These are phyloP conservation scores for Zeugodacus cucurbitae DNA, from an alignment of 1,140 invertebrate genomes.

Conservation along the genomic window DNA sequence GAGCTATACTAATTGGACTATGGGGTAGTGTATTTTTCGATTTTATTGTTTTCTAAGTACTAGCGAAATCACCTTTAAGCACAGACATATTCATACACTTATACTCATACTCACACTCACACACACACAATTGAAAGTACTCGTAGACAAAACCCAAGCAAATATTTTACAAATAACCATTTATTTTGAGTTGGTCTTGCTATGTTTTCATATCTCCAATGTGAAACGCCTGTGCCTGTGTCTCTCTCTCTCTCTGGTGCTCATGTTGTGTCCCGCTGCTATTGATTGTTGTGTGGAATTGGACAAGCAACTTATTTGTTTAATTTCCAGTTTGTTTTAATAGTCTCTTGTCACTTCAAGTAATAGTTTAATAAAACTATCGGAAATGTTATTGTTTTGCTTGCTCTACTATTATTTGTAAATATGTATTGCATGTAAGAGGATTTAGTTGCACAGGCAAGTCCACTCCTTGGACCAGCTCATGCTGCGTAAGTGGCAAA, in stretches of 20 bases:
- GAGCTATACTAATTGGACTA: slow-evolving; percentile 5
- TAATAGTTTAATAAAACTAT: slow-evolving; percentile 26
- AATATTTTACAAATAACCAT: slow-evolving; percentile 16
- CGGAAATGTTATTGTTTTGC: neutral
- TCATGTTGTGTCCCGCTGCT: too few species aligned
- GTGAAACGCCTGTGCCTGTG: too few species aligned
- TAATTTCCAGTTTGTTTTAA: slow-evolving; percentile 29
- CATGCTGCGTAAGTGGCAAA: neutral
- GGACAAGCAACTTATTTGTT: slow-evolving; percentile 18
- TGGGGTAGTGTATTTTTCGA: neutral
- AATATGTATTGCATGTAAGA: neutral
- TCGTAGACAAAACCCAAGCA: neutral
- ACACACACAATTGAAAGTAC: neutral
- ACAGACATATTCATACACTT: neutral
- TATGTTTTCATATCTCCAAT: too few species aligned
- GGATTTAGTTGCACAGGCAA: neutral
- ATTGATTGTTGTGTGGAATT: neutral
- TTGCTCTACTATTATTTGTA: neutral
- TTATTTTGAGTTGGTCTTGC: neutral
- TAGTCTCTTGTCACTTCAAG: slow-evolving; percentile 14
- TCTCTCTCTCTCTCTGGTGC: too few species aligned
- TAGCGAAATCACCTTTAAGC: slow-evolving; percentile 11
- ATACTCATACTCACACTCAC: neutral
- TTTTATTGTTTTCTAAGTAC: neutral
- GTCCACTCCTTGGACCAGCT: neutral